Conservation (phyloP, 2,888 invertebrate genomes). For the Euplagia quadripunctaria region DNA sequence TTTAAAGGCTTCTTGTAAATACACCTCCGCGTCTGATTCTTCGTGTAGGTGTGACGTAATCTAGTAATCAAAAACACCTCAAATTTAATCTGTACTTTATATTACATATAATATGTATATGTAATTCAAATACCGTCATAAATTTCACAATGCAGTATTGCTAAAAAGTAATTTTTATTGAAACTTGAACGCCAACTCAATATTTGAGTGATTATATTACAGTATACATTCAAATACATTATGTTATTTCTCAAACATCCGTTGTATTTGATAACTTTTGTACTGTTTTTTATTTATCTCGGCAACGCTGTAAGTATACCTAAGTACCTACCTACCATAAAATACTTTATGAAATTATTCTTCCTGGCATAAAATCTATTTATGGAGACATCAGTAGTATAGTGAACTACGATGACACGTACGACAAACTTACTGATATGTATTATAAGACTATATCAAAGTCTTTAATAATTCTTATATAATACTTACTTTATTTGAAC, state of each 20-base stretch:
- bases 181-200: not conserved
- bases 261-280: slow-evolving; percentile 25
- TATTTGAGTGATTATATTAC: not conserved
- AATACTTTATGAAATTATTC: not conserved
- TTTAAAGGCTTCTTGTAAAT: too few species aligned
- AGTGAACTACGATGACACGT: too few species aligned
- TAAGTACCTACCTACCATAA: too few species aligned
- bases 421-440: too few species aligned
- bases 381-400: not conserved
- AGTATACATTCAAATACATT: not conserved
- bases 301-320: slow-evolving; percentile 67
- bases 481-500: not conserved
- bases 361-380: not conserved
- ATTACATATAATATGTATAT: not conserved
- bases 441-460: too few species aligned
- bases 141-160: slow-evolving; percentile 6
- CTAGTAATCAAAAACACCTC: not conserved
- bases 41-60: too few species aligned
- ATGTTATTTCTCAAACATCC: slow-evolving; percentile 10
- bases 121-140: not conserved
- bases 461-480: too few species aligned
- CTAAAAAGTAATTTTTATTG: not conserved
- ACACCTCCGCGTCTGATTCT: too few species aligned
- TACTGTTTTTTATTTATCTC: slow-evolving; percentile 46
- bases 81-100: not conserved